Conservation (phyloP, 2,888 invertebrate genomes). For the Drosophila bunnanda region DNA sequence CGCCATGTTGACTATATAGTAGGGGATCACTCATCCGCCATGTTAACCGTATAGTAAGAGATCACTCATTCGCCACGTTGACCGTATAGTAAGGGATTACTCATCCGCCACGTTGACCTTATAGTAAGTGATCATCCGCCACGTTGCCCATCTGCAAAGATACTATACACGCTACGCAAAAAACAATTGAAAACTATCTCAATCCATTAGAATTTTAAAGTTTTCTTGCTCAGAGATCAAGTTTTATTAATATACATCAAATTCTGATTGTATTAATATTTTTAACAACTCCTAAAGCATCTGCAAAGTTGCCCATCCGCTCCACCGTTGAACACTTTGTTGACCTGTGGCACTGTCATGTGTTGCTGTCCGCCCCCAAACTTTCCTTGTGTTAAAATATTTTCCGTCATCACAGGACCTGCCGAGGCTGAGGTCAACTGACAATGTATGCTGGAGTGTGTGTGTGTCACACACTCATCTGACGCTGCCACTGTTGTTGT, state of each 20-base stretch:
- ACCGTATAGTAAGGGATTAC: too few species aligned
- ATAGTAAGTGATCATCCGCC: too few species aligned
- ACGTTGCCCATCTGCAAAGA: too few species aligned
- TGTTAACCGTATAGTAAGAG: neutral
- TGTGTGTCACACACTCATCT: slow-evolving; percentile 19
- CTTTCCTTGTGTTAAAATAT: slow-evolving; percentile 45
- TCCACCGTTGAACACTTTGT: slow-evolving; percentile 35
- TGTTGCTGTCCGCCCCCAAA: slow-evolving; percentile 8
- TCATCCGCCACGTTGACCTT: too few species aligned
- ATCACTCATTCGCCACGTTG: too few species aligned
- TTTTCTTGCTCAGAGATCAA: neutral
- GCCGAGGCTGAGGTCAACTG: slow-evolving; percentile 43
- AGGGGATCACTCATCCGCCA: neutral
- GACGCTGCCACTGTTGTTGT: slow-evolving; percentile 22
- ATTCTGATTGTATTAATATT: neutral
- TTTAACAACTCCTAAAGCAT: neutral
- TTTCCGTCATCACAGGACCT: slow-evolving; percentile 45
- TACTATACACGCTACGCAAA: too few species aligned
- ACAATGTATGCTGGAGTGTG: slow-evolving; percentile 35
- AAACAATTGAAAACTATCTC: too few species aligned
- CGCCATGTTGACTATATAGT: neutral
- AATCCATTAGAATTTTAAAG: too few species aligned
- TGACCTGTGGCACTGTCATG: slow-evolving; percentile 43
- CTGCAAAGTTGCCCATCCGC: neutral
- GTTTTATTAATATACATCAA: neutral